These are phyloP conservation scores for Heteromurus nitidus DNA, from an alignment of 2,888 invertebrate species.

Conservation along the genomic window DNA sequence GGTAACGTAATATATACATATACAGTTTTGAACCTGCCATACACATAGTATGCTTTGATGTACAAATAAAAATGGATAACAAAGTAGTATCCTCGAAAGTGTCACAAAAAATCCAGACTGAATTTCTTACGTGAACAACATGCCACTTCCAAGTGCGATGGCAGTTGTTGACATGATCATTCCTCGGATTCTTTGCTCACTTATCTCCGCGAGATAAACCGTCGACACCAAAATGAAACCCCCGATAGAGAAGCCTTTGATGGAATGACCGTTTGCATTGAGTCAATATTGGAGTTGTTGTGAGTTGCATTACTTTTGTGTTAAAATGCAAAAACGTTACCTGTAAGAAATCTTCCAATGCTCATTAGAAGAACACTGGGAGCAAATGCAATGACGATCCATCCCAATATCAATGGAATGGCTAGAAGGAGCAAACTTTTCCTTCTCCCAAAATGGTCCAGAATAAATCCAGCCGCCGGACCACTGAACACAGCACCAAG, in stretches of 20 bases:
- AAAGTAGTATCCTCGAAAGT: too few relatives aligned
- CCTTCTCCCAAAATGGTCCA: constrained; percentile 66
- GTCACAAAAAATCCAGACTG: too few relatives aligned
- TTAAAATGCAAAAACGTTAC: too few relatives aligned
- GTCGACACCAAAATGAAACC: constrained; percentile 91
- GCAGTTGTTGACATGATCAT: constrained; percentile 51
- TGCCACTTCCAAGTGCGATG: constrained; percentile 62
- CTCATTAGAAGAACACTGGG: constrained; percentile 77
- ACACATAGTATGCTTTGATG: too few relatives aligned
- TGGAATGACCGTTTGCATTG: too few relatives aligned
- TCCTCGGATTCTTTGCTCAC: constrained; percentile 85
- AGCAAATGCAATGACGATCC: constrained; percentile 74
- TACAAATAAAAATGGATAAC: too few relatives aligned
- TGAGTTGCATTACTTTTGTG: too few relatives aligned
- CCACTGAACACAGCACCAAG: constrained; percentile 66
- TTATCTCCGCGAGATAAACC: constrained; percentile 89
- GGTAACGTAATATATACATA: too few relatives aligned
- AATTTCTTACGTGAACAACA: constrained; percentile 66
- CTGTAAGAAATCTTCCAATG: constrained; percentile 76
- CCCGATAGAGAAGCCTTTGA: constrained; percentile 86
- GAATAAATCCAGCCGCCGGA: constrained; percentile 65
- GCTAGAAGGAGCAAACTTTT: constrained; percentile 66
- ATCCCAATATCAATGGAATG: constrained; percentile 75
- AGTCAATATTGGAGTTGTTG: too few relatives aligned
- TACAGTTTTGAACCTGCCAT: too few relatives aligned